Percentiles rank a stretch among this genome's conserved stretches.
Evolutionary conservation across 2,888 invertebrate genomes (phyloP).

Genomic region (Lycia hirtaria): DNA sequence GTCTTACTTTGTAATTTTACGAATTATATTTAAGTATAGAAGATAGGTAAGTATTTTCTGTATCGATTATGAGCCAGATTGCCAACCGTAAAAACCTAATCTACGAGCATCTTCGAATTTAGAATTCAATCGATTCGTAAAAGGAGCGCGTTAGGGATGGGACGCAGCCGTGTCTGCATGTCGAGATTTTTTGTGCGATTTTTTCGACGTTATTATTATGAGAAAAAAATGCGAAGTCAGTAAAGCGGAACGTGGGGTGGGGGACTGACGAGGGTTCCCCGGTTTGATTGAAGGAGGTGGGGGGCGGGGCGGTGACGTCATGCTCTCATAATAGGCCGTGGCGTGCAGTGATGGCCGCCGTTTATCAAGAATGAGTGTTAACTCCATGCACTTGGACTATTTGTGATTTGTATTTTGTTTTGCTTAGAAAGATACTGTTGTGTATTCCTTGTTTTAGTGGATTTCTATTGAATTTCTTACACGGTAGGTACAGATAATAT

Average conservation of each 20-base stretch:
- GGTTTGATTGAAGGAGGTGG: conserved; percentile 82
- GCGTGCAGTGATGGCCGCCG: conserved; percentile 84
- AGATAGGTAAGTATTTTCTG: too few relatives aligned
- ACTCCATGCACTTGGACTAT: conserved; percentile 74
- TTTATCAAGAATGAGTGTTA: conserved; percentile 78
- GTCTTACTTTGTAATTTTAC: too few relatives aligned
- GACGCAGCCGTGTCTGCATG: conserved; percentile 75
- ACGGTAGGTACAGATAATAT: background rate
- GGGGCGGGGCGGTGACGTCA: conserved; percentile 85
- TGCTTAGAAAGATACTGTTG: background rate
- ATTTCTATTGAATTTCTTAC: background rate
- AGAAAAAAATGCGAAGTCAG: conserved; percentile 84
- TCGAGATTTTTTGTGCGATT: conserved; percentile 84
- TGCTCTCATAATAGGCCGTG: conserved; percentile 84
- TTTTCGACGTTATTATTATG: conserved; percentile 85
- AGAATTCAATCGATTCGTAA: conserved; percentile 66
- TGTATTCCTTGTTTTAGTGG: background rate
- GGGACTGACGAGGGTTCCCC: conserved; percentile 84
- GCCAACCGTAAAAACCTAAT: conserved; percentile 3
- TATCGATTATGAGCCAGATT: conserved; percentile 40
- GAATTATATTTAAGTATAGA: too few relatives aligned
- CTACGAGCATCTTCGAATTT: conserved; percentile 58
- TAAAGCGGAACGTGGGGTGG: conserved; percentile 83
- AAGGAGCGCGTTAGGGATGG: conserved; percentile 74
- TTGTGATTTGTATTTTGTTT: conserved; percentile 46